A percentile compares a stretch with the other conserved stretches of the same genome.
Evolutionary conservation across 2,888 invertebrate species (phyloP).

Genomic region (Steinernema hermaphroditum): DNA sequence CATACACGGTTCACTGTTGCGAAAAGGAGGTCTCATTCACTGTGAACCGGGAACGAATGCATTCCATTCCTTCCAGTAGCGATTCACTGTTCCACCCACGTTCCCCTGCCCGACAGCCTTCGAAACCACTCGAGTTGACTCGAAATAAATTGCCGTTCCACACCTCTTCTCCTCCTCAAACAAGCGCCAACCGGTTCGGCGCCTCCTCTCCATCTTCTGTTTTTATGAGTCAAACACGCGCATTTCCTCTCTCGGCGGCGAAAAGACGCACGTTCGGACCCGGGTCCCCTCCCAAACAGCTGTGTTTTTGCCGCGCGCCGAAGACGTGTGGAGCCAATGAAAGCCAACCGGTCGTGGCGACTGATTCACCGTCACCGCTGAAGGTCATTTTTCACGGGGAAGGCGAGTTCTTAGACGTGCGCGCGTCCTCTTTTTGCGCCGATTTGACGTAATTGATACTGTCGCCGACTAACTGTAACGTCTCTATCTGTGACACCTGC

Average conservation of each 20-base stretch:
- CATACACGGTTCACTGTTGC: too few species aligned
- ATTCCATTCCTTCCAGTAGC: too few species aligned
- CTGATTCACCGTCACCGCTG: too few species aligned
- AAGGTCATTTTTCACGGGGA: neutral
- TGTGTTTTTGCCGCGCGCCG: neutral
- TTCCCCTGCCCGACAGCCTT: too few species aligned
- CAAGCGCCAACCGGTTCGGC: neutral
- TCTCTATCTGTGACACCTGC: neutral
- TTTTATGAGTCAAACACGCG: too few species aligned
- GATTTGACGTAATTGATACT: conserved; percentile 1
- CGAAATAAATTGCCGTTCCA: neutral
- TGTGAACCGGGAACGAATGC: too few species aligned
- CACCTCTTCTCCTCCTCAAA: neutral
- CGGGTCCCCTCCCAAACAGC: neutral
- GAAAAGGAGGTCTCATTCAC: too few species aligned
- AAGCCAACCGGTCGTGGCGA: neutral
- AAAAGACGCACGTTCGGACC: too few species aligned
- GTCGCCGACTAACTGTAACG: neutral
- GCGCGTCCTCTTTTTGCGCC: neutral
- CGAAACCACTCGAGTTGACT: neutral
- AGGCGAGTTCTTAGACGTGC: neutral
- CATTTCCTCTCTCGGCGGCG: too few species aligned
- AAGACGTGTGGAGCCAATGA: neutral
- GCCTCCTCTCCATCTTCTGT: too few species aligned
- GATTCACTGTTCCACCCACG: too few species aligned